Percentiles rank a stretch among this genome's conserved stretches.
Conservation (phyloP, 2,888 invertebrate species). For the Masnerella sp. region DNA sequence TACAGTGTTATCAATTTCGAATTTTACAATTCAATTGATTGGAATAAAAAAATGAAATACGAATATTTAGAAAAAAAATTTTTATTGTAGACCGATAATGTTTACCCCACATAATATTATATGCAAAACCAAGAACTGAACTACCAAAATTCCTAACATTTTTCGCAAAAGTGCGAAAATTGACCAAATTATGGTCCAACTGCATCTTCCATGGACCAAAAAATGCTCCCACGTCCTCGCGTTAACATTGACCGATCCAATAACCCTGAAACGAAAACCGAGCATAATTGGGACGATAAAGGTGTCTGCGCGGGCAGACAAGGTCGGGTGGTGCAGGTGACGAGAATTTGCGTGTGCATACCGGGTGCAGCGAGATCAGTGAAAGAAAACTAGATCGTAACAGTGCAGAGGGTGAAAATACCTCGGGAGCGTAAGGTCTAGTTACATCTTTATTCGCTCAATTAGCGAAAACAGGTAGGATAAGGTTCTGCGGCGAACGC, state of each 20-base stretch:
- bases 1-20: too few relatives aligned
- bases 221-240: too few relatives aligned
- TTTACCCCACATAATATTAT: too few relatives aligned
- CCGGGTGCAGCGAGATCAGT: constrained; percentile 41
- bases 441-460: constrained; percentile 78
- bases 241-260: neutral
- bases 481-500: constrained; percentile 73
- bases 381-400: constrained; percentile 70
- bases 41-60: too few relatives aligned
- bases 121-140: too few relatives aligned
- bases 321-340: constrained; percentile 38
- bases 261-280: neutral
- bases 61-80: too few relatives aligned
- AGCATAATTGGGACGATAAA: constrained; percentile 20
- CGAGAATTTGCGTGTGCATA: constrained; percentile 36
- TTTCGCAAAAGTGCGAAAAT: too few relatives aligned
- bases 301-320: constrained; percentile 9
- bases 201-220: too few relatives aligned
- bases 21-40: too few relatives aligned
- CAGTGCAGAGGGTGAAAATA: constrained; percentile 74
- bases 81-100: too few relatives aligned
- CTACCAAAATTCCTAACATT: too few relatives aligned
- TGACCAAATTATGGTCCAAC: too few relatives aligned
- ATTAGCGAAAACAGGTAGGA: constrained; percentile 78
- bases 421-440: constrained; percentile 76